phyloP scores from a whole-genome alignment of 2,113 vertebrate genomes.

The Nibea albiflora region DNA sequence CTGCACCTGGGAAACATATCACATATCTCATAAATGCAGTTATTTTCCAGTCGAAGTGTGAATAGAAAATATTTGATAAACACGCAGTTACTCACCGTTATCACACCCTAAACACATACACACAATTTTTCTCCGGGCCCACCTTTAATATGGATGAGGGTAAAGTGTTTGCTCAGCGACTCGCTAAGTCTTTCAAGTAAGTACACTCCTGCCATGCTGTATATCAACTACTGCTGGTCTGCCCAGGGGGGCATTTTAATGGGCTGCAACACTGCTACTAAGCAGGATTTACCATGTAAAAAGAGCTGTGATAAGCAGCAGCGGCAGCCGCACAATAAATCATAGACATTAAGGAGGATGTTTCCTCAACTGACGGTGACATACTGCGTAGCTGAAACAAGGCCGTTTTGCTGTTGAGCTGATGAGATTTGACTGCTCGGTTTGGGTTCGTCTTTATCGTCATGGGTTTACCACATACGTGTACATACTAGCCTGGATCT shows the following conservation, averaged over 20 bases:
- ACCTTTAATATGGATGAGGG: conserved; percentile 74
- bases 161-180: conserved; percentile 77
- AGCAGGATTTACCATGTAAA: conserved; percentile 74
- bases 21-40: conserved; percentile 12
- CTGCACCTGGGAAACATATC: conserved; percentile 9
- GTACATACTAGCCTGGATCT: not conserved
- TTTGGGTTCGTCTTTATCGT: not conserved
- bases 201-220: conserved; percentile 58
- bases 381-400: conserved; percentile 29
- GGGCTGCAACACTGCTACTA: conserved; percentile 66
- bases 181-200: conserved; percentile 64
- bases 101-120: conserved; percentile 22
- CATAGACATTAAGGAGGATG: conserved; percentile 55
- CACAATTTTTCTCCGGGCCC: not conserved
- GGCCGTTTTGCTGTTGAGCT: not conserved
- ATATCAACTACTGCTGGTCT: conserved; percentile 62
- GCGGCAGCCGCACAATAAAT: conserved; percentile 59
- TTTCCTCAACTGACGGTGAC: conserved; percentile 41
- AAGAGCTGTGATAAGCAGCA: conserved; percentile 77
- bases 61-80: conserved; percentile 40
- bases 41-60: conserved; percentile 10
- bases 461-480: not conserved
- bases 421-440: conserved; percentile 9
- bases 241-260: conserved; percentile 71
- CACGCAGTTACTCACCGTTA: conserved; percentile 20